A percentile compares a stretch with the other conserved stretches of the same genome.
Conservation (phyloP, 2,888 invertebrate species). For the Bombylius discolor region DNA sequence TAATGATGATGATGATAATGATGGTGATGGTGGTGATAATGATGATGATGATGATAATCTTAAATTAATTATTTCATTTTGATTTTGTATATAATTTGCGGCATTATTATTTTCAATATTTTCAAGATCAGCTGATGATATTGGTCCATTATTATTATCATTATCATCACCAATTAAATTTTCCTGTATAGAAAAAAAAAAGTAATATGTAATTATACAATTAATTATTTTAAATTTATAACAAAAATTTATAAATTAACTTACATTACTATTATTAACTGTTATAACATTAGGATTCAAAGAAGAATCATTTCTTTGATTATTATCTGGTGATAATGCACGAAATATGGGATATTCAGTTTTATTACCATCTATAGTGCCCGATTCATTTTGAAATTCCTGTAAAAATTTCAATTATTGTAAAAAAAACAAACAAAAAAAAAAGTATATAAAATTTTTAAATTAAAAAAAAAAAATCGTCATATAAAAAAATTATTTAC, state of each 20-base stretch:
- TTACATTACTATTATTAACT: conserved; percentile 12
- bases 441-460: no score
- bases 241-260: neutral
- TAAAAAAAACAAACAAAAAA: no score
- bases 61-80: conserved; percentile 5
- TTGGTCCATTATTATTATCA: conserved; percentile 45
- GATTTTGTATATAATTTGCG: conserved; percentile 36
- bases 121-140: conserved; percentile 43
- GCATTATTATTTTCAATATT: conserved; percentile 46
- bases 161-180: conserved; percentile 13
- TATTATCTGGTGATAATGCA: conserved; percentile 14
- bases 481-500: no score
- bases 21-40: neutral
- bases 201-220: neutral
- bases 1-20: neutral
- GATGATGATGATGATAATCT: neutral
- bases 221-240: neutral
- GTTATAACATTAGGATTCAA: neutral
- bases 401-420: neutral
- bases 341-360: conserved; percentile 19
- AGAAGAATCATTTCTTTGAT: conserved; percentile 5
- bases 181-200: conserved; percentile 8
- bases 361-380: conserved; percentile 11
- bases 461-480: no score
- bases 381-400: conserved; percentile 19